Conservation (phyloP, 1,140 invertebrate species). For the Elymnias hypermnestra region DNA sequence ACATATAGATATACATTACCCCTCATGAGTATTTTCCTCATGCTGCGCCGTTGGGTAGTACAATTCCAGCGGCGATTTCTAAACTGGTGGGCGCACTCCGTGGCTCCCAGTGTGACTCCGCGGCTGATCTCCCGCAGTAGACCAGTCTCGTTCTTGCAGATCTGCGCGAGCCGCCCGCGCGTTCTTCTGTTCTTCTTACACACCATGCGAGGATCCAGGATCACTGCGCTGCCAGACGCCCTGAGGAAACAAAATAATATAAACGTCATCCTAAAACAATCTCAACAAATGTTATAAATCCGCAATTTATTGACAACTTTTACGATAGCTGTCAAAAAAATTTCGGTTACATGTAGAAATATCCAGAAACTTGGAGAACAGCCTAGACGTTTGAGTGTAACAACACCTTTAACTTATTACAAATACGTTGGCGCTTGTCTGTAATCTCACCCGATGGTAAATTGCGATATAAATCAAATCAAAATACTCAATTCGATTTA, state of each 20-base stretch:
- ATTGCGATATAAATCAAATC: too few relatives aligned
- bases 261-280: not conserved
- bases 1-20: constrained; percentile 77
- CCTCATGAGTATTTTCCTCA: constrained; percentile 87
- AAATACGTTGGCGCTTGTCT: too few relatives aligned
- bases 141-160: constrained; percentile 85
- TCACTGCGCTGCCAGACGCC: constrained; percentile 87
- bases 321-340: too few relatives aligned
- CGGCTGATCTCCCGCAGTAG: constrained; percentile 86
- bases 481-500: too few relatives aligned
- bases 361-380: too few relatives aligned
- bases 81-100: constrained; percentile 91
- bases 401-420: too few relatives aligned
- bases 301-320: too few relatives aligned
- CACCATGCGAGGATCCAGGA: constrained; percentile 91
- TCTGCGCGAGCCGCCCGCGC: constrained; percentile 85
- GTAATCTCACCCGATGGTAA: too few relatives aligned
- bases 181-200: constrained; percentile 86
- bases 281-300: too few relatives aligned
- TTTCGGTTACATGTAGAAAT: too few relatives aligned
- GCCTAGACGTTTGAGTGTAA: too few relatives aligned
- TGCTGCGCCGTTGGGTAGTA: constrained; percentile 84
- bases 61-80: constrained; percentile 90
- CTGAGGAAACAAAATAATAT: constrained; percentile 55
- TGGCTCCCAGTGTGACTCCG: constrained; percentile 86